These are phyloP conservation scores for Thera obeliscata DNA, from an alignment of 2,888 invertebrate genomes.

Conservation along the genomic window DNA sequence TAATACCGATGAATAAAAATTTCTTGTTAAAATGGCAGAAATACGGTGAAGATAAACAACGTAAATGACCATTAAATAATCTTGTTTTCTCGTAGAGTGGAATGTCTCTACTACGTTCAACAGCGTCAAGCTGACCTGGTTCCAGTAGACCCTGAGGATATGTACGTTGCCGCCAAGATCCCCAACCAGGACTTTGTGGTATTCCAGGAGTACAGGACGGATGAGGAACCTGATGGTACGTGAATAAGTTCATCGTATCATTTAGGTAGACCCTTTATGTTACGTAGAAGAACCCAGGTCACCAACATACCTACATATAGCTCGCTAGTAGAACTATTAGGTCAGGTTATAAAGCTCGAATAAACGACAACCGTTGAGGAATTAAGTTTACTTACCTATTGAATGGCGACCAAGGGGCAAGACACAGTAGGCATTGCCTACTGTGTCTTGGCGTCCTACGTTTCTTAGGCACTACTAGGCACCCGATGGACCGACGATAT, in stretches of 20 bases:
- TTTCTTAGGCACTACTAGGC: too few relatives aligned
- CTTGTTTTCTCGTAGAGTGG: constrained; percentile 77
- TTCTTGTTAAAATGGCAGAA: background rate
- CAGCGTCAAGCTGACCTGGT: constrained; percentile 92
- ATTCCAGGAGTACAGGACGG: constrained; percentile 90
- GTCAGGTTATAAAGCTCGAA: too few relatives aligned
- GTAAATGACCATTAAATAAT: background rate
- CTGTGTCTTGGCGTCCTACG: too few relatives aligned
- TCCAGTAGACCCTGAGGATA: constrained; percentile 93
- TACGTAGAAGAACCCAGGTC: too few relatives aligned
- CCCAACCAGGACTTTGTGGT: constrained; percentile 90
- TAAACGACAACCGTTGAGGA: too few relatives aligned
- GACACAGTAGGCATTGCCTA: too few relatives aligned
- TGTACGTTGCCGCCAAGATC: constrained; percentile 91
- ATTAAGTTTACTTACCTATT: too few relatives aligned
- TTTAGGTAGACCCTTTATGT: background rate
- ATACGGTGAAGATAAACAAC: background rate
- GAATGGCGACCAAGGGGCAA: too few relatives aligned
- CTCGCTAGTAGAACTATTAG: too few relatives aligned
- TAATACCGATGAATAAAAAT: background rate
- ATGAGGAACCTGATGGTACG: constrained; percentile 89
- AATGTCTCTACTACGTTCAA: constrained; percentile 91
- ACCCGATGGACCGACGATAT: too few relatives aligned
- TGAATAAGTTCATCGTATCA: background rate
- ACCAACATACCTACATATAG: too few relatives aligned